Evolutionary conservation across 2,888 invertebrate species (phyloP).

Genomic region (Mesoligia furuncula): DNA sequence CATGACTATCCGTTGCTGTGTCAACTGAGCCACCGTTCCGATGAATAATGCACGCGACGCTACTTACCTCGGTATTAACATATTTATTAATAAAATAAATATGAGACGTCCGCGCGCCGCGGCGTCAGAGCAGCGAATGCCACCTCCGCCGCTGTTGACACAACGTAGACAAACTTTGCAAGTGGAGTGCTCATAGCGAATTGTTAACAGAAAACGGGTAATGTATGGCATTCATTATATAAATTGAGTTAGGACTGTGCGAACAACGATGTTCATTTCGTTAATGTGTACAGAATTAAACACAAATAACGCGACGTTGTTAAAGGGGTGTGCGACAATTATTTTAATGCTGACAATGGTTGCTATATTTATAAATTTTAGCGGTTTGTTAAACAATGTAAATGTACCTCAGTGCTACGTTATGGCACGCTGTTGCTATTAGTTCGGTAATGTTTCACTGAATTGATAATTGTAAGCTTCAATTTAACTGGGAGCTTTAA

Average conservation of each 20-base stretch:
- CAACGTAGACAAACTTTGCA: slow-evolving; percentile 79
- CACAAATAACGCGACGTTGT: slow-evolving; percentile 77
- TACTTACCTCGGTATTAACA: slow-evolving; percentile 89
- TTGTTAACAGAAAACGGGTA: slow-evolving; percentile 85
- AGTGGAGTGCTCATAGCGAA: slow-evolving; percentile 81
- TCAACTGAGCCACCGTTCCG: slow-evolving; percentile 87
- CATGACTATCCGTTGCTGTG: slow-evolving; percentile 89
- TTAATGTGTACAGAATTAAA: slow-evolving; percentile 87
- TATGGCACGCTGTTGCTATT: slow-evolving; percentile 28
- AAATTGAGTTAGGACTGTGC: slow-evolving; percentile 85
- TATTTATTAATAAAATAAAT: slow-evolving; percentile 91
- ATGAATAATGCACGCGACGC: slow-evolving; percentile 89
- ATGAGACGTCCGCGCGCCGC: slow-evolving; percentile 82
- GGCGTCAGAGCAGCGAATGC: slow-evolving; percentile 75
- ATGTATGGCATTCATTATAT: slow-evolving; percentile 89
- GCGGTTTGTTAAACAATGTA: slow-evolving; percentile 55
- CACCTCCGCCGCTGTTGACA: slow-evolving; percentile 80
- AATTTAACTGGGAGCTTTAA: neutral
- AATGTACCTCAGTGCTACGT: slow-evolving; percentile 44
- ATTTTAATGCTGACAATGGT: slow-evolving; percentile 66
- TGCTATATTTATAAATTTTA: slow-evolving; percentile 64
- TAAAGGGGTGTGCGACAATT: slow-evolving; percentile 67
- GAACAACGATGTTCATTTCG: slow-evolving; percentile 85
- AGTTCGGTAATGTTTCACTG: slow-evolving; percentile 33
- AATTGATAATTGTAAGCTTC: slow-evolving; percentile 22